phyloP scores from a whole-genome alignment of 2,797 vertebrate species.

The Ctenosaura bakeri region DNA sequence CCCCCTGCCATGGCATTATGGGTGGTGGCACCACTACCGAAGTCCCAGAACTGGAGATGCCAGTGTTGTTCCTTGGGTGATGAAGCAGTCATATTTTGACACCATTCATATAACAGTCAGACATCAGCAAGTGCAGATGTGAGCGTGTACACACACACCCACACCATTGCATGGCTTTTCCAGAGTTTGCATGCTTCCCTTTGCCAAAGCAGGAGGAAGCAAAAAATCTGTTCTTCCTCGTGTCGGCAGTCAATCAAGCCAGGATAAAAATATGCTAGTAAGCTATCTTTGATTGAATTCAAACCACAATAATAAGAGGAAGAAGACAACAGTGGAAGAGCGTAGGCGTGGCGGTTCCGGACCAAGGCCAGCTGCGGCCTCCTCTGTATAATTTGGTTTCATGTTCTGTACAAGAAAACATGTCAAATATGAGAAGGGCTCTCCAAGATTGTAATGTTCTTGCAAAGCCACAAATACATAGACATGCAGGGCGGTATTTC shows the following conservation, averaged over 20 bases:
- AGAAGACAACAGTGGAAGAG: constrained; percentile 56
- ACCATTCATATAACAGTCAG: constrained; percentile 32
- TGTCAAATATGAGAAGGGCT: constrained; percentile 84
- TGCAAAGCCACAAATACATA: constrained; percentile 72
- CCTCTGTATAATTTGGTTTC: constrained; percentile 81
- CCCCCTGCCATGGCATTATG: too few relatives aligned
- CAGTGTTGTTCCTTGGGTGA: too few relatives aligned
- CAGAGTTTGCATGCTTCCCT: constrained; percentile 39
- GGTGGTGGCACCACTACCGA: too few relatives aligned
- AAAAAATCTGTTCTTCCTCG: neutral
- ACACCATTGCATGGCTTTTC: constrained; percentile 41
- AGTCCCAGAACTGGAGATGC: too few relatives aligned
- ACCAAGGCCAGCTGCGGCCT: constrained; percentile 63
- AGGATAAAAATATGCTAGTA: constrained; percentile 20
- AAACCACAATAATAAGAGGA: constrained; percentile 54
- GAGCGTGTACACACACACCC: neutral
- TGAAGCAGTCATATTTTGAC: constrained; percentile 35
- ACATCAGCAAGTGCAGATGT: neutral
- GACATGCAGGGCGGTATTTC: constrained; percentile 75
- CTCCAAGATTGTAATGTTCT: constrained; percentile 72
- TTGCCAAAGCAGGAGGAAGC: constrained; percentile 13
- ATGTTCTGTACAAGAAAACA: constrained; percentile 82
- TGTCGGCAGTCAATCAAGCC: neutral
- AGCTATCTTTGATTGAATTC: constrained; percentile 43
- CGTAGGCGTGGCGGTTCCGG: constrained; percentile 31